Conservation (phyloP, 1,140 invertebrate genomes). For the Drosophila kikkawai region DNA sequence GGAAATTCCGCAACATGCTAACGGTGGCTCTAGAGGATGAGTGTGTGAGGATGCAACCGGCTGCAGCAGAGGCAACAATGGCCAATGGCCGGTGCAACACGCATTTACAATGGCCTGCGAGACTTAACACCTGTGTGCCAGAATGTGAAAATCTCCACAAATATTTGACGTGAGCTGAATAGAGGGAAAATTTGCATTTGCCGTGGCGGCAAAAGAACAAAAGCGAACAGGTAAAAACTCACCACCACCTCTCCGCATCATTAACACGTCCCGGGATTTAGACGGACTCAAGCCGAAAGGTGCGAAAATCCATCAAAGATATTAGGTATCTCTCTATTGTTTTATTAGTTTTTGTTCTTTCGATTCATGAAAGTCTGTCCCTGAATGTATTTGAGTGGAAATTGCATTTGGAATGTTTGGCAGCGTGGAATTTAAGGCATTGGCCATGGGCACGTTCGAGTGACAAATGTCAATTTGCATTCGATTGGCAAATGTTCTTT, state of each 20-base stretch:
- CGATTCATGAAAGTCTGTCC: conserved; percentile 48
- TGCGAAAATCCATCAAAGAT: conserved; percentile 75
- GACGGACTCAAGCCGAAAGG: conserved; percentile 39
- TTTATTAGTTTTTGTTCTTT: neutral
- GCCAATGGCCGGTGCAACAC: conserved; percentile 8
- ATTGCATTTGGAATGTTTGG: conserved; percentile 33
- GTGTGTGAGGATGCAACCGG: conserved; percentile 25
- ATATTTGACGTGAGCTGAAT: conserved; percentile 77
- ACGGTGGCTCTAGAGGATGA: conserved; percentile 19
- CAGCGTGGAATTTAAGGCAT: conserved; percentile 42
- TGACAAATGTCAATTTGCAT: conserved; percentile 83
- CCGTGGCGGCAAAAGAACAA: conserved; percentile 75
- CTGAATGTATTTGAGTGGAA: conserved; percentile 43
- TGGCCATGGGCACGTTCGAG: conserved; percentile 75
- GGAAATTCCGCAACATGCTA: conserved; percentile 76
- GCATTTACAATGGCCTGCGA: conserved; percentile 78
- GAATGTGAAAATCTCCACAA: conserved; percentile 79
- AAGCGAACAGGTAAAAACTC: conserved; percentile 58
- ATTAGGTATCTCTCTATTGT: conserved; percentile 28
- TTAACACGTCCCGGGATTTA: conserved; percentile 75
- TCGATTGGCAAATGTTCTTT: conserved; percentile 74
- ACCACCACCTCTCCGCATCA: conserved; percentile 46
- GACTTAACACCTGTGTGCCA: conserved; percentile 79
- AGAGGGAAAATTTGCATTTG: conserved; percentile 79
- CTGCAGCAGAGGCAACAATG: conserved; percentile 2